Evolutionary conservation across 1,140 invertebrate genomes (phyloP), one percentile per base, ranked within the genome.

Genomic region (Cherax destructor): DNA sequence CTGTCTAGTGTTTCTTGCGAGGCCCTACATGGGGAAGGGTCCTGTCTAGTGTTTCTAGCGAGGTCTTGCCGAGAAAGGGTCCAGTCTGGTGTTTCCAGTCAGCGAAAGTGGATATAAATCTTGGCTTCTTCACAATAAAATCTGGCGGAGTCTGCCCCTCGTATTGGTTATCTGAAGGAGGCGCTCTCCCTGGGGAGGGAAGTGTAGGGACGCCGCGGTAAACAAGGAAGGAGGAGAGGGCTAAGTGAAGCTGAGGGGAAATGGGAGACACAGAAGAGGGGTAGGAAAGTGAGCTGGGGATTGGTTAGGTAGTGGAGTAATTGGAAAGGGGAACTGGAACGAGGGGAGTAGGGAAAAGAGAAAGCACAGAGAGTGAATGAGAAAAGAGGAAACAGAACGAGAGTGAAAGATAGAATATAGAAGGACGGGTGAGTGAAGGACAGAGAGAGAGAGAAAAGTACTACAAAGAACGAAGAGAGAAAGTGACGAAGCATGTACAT

Each of bases 91-190:
- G 30, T 41, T 41, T 2, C 30, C 16, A 65, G 56, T 16, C 9
- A 52, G 47, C 49, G 59, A 69, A 30, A 49, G 10, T 24, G 74
- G 85, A 78, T 86, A 86, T 78, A 86, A 86, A 86, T 86, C 85
- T 52, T 30, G 69, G 49, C 21, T 78, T 49, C 72, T 86, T 86
- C 85, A 86, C 56, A 86, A 86, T 78, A 86, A 86, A 86, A 86
- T 86, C 85, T 56, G 50, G 50, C 76, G 49, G 59, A 56, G 85
- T 47, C 85, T 74, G 52, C 85, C 85, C 50, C 50, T 52, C 74
- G 65, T 78, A 86, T 86, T 86, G 85, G 61, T 78, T 86, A 86
- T 86, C 85, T 86, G 74, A 86, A 78, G 85, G 76, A 86, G 72
- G 30, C 30, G 30, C 74, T 41, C 50, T 86, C 85, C 85, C 85